Percentiles rank a stretch among this genome's conserved stretches.
Evolutionary conservation across 2,888 invertebrate species (phyloP).

Genomic region (Hydrotaea diabolus): DNA sequence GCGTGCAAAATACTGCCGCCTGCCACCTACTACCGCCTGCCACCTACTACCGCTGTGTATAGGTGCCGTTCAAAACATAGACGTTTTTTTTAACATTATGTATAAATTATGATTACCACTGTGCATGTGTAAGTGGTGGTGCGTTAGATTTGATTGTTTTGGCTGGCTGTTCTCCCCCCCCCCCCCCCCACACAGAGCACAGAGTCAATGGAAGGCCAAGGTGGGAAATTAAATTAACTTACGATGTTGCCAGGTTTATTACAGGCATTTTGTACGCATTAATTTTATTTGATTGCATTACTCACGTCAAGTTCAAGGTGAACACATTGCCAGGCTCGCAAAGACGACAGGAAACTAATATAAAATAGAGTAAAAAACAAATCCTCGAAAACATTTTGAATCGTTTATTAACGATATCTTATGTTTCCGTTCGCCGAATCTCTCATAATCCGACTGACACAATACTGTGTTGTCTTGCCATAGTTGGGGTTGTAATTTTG

Average conservation of each 20-base stretch:
- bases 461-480: too few relatives aligned
- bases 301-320: slow-evolving; percentile 54
- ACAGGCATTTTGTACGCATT: not conserved
- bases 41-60: not conserved
- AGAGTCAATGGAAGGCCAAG: slow-evolving; percentile 14
- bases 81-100: not conserved
- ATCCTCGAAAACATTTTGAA: too few relatives aligned
- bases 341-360: too few relatives aligned
- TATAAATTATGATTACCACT: not conserved
- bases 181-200: not conserved
- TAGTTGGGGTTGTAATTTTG: too few relatives aligned
- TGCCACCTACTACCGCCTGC: not conserved
- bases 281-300: not conserved
- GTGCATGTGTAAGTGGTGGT: not conserved
- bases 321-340: not conserved
- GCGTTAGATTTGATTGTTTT: not conserved
- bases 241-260: slow-evolving; percentile 5
- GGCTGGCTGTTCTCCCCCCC: not conserved
- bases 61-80: not conserved
- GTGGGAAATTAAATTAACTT: slow-evolving; percentile 44
- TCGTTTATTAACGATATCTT: too few relatives aligned
- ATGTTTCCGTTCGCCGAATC: too few relatives aligned
- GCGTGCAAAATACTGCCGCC: not conserved
- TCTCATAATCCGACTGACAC: too few relatives aligned
- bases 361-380: too few relatives aligned